phyloP scores from a whole-genome alignment of 2,888 invertebrate genomes.

The Pachliopta kotzebuea region DNA sequence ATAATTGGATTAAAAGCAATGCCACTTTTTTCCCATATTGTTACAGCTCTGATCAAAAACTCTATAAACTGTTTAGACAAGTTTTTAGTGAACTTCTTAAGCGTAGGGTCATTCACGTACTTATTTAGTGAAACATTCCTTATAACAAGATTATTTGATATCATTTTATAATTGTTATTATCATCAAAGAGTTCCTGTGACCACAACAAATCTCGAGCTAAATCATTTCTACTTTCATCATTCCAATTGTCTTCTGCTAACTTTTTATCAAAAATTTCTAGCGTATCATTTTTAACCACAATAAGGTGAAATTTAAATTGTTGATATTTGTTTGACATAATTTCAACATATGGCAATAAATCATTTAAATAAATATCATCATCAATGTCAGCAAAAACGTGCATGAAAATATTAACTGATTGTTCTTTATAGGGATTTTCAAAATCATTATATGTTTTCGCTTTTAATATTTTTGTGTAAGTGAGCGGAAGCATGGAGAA shows the following conservation, averaged over 20 bases:
- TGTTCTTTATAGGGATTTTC: slow-evolving; percentile 28
- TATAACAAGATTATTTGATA: slow-evolving; percentile 44
- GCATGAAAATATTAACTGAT: slow-evolving; percentile 53
- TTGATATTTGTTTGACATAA: slow-evolving; percentile 50
- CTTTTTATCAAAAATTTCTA: slow-evolving; percentile 31
- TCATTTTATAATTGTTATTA: slow-evolving; percentile 33
- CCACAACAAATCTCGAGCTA: slow-evolving; percentile 59
- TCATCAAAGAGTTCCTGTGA: slow-evolving; percentile 35
- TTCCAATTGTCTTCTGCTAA: slow-evolving; percentile 32
- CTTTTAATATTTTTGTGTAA: slow-evolving; percentile 34
- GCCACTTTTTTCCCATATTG: slow-evolving; percentile 71
- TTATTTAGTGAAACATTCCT: slow-evolving; percentile 49
- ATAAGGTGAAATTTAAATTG: slow-evolving; percentile 56
- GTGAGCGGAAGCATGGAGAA: slow-evolving; percentile 49
- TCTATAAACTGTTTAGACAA: slow-evolving; percentile 53
- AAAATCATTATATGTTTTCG: slow-evolving; percentile 32
- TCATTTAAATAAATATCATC: slow-evolving; percentile 48
- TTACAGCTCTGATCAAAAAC: slow-evolving; percentile 57
- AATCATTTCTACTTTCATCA: slow-evolving; percentile 56
- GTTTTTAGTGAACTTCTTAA: slow-evolving; percentile 54
- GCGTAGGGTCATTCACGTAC: slow-evolving; percentile 58
- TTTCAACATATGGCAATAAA: slow-evolving; percentile 55
- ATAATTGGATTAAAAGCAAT: slow-evolving; percentile 61
- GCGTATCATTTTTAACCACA: slow-evolving; percentile 56
- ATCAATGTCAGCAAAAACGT: slow-evolving; percentile 49